phyloP scores from a whole-genome alignment of 2,888 invertebrate genomes.

The Itoplectis maculator region DNA sequence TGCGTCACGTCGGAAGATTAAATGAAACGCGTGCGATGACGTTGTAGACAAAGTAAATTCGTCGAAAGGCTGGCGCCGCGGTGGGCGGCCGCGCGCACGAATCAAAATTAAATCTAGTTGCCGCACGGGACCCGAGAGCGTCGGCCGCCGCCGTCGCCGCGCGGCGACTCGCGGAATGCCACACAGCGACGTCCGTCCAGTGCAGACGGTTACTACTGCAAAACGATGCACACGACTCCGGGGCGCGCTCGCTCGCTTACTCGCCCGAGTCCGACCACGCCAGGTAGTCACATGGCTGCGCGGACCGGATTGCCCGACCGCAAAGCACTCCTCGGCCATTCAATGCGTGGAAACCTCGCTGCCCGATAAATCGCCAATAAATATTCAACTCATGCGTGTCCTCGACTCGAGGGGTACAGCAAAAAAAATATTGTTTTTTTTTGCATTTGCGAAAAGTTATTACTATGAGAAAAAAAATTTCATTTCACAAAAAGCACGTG shows the following conservation, averaged over 20 bases:
- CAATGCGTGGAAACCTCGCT: background rate
- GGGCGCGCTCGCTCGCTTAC: background rate
- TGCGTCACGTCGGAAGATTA: slow-evolving; percentile 27
- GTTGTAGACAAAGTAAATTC: slow-evolving; percentile 32
- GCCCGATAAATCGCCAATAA: background rate
- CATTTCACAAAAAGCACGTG: too few relatives aligned
- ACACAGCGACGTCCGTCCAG: slow-evolving; percentile 14
- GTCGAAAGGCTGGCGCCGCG: slow-evolving; percentile 42
- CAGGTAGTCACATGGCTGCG: background rate
- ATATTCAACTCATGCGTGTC: background rate
- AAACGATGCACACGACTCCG: background rate
- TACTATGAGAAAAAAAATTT: too few relatives aligned
- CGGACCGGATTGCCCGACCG: background rate
- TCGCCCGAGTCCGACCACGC: background rate
- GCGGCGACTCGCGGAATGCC: slow-evolving; percentile 19
- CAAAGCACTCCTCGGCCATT: too few relatives aligned
- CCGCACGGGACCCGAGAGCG: background rate
- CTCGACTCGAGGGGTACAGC: slow-evolving; percentile 3
- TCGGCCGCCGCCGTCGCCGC: background rate
- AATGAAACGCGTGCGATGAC: slow-evolving; percentile 33
- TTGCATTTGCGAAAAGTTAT: too few relatives aligned
- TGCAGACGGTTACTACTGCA: slow-evolving; percentile 21
- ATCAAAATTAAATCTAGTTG: slow-evolving; percentile 38
- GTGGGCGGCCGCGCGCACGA: background rate
- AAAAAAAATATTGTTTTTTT: too few relatives aligned